These are phyloP conservation scores for Ectemnius cavifrons DNA, from an alignment of 2,888 invertebrate species.

Conservation along the genomic window DNA sequence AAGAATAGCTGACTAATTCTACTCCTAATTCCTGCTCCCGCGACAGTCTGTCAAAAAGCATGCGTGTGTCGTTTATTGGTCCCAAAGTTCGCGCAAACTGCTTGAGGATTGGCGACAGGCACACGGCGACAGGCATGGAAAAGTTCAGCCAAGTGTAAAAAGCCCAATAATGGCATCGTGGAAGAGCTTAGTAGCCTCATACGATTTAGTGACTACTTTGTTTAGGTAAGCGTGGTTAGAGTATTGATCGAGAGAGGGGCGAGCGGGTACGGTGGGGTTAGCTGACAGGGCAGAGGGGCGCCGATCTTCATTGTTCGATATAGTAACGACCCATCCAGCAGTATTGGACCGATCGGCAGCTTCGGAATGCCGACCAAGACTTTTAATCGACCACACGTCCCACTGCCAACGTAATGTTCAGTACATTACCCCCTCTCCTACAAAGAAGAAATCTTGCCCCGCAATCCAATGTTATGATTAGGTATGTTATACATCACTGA, in stretches of 20 bases:
- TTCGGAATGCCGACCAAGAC: neutral
- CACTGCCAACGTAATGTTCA: neutral
- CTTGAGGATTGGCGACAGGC: too few relatives aligned
- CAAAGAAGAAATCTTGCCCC: too few relatives aligned
- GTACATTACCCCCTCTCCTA: neutral
- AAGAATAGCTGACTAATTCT: too few relatives aligned
- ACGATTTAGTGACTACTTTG: conserved; percentile 7
- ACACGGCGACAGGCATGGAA: neutral
- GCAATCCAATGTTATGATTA: too few relatives aligned
- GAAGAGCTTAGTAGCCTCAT: neutral
- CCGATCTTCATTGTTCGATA: conserved; percentile 9
- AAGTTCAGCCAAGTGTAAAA: neutral
- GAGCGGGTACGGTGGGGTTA: conserved; percentile 4
- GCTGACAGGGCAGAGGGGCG: conserved; percentile 7
- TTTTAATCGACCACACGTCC: conserved; percentile 2
- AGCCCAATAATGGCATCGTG: neutral
- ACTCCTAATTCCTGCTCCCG: too few relatives aligned
- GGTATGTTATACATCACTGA: too few relatives aligned
- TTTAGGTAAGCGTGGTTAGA: conserved; percentile 10
- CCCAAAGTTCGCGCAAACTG: too few relatives aligned
- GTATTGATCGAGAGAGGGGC: conserved; percentile 9
- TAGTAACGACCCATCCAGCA: conserved; percentile 6
- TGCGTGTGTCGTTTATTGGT: too few relatives aligned
- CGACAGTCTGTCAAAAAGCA: too few relatives aligned
- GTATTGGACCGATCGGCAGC: conserved; percentile 7